These are phyloP conservation scores for Lampris incognitus DNA, from an alignment of 2,113 vertebrate species.

Conservation along the genomic window DNA sequence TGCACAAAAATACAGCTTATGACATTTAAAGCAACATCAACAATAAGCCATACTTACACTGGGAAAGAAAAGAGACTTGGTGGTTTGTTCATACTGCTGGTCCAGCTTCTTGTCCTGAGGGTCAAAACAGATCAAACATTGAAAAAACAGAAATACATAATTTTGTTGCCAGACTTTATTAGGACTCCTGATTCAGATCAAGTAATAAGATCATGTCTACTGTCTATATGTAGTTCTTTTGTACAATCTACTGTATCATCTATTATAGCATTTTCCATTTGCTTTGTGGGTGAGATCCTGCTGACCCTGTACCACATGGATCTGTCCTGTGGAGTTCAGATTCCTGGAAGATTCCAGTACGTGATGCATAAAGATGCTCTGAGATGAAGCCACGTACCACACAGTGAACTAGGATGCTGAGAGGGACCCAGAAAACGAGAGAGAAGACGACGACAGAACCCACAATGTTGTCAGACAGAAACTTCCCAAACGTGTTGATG, in stretches of 20 bases:
- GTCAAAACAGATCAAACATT: neutral
- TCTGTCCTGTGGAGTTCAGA: too few species aligned
- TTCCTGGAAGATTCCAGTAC: too few species aligned
- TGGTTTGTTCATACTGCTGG: constrained; percentile 89
- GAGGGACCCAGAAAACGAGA: constrained; percentile 93
- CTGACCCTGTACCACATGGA: too few species aligned
- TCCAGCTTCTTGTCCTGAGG: constrained; percentile 94
- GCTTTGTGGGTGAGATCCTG: too few species aligned
- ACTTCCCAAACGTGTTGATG: constrained; percentile 96
- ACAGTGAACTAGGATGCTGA: constrained; percentile 96
- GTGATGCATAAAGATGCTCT: too few species aligned
- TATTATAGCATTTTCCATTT: too few species aligned
- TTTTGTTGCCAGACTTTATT: too few species aligned
- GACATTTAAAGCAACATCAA: neutral
- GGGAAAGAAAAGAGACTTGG: constrained; percentile 89
- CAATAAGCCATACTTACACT: constrained; percentile 86
- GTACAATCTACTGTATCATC: too few species aligned
- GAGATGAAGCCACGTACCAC: constrained; percentile 85
- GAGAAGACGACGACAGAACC: constrained; percentile 97
- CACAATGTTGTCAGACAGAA: constrained; percentile 95
- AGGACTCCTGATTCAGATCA: too few species aligned
- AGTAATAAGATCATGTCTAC: too few species aligned
- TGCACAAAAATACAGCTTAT: neutral
- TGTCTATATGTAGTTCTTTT: too few species aligned
- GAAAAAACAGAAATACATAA: too few species aligned